Percentiles rank a stretch among this genome's conserved stretches.
These are phyloP conservation scores for Centropristis striata DNA, from an alignment of 2,113 vertebrate genomes.

Conservation along the genomic window DNA sequence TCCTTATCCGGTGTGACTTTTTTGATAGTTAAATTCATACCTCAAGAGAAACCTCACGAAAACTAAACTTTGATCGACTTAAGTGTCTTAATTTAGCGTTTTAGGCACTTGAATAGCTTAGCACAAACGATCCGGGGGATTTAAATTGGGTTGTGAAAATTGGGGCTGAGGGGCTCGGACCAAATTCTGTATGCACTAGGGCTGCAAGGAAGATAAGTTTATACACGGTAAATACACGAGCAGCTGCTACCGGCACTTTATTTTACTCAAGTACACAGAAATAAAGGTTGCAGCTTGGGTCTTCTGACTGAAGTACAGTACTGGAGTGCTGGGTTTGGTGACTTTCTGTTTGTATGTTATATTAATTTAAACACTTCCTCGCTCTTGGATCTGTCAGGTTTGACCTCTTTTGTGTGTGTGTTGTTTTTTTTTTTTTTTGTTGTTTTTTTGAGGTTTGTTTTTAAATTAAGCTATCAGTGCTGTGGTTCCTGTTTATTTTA, in stretches of 20 bases:
- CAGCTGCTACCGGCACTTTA: conserved; percentile 78
- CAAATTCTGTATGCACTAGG: conserved; percentile 68
- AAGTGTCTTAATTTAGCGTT: conserved; percentile 42
- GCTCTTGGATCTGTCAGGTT: conserved; percentile 24
- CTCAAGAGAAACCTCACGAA: conserved; percentile 36
- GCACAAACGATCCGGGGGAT: conserved; percentile 47
- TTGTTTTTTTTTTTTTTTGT: background rate
- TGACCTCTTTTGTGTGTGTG: conserved; percentile 14
- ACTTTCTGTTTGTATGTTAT: conserved; percentile 48
- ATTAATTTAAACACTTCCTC: conserved; percentile 43
- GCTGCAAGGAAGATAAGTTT: conserved; percentile 31
- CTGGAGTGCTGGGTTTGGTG: conserved; percentile 46
- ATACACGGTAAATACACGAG: conserved; percentile 25
- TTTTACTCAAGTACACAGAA: conserved; percentile 39
- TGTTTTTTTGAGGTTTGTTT: conserved; percentile 30
- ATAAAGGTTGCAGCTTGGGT: conserved; percentile 53
- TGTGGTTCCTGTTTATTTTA: conserved; percentile 49
- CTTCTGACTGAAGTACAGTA: conserved; percentile 50
- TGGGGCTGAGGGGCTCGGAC: conserved; percentile 50
- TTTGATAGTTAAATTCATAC: conserved; percentile 53
- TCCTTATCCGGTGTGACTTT: conserved; percentile 19
- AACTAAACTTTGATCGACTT: conserved; percentile 19
- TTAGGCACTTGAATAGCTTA: conserved; percentile 50
- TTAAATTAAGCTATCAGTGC: conserved; percentile 53
- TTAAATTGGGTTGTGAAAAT: conserved; percentile 16